These are phyloP conservation scores for Lasioglossum pauxillum DNA, from an alignment of 2,888 invertebrate species.

Conservation along the genomic window DNA sequence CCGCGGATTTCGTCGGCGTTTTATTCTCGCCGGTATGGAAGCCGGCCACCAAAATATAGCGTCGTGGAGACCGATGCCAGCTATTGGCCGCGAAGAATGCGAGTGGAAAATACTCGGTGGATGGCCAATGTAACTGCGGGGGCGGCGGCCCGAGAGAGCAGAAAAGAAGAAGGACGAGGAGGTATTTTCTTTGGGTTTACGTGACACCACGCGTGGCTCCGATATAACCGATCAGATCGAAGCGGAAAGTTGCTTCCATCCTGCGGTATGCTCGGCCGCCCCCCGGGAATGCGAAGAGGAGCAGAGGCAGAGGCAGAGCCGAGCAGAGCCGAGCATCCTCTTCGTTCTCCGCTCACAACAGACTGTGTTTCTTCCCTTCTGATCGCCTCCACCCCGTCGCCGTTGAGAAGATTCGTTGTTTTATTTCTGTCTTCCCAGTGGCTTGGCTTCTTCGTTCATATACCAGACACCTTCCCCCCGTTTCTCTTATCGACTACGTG, in stretches of 20 bases:
- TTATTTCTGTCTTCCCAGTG: slow-evolving; percentile 45
- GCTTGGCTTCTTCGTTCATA: slow-evolving; percentile 52
- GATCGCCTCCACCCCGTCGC: background rate
- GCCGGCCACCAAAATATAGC: slow-evolving; percentile 18
- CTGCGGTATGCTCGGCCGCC: slow-evolving; percentile 76
- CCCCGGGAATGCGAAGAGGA: slow-evolving; percentile 75
- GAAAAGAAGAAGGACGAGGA: slow-evolving; percentile 70
- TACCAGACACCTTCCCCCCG: slow-evolving; percentile 39
- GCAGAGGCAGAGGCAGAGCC: background rate
- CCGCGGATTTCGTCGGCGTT: background rate
- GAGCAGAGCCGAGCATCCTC: background rate
- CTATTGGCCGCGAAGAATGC: slow-evolving; percentile 68
- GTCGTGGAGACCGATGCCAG: slow-evolving; percentile 45
- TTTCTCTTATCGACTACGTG: slow-evolving; percentile 45
- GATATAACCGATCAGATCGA: slow-evolving; percentile 77
- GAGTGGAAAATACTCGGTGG: slow-evolving; percentile 66
- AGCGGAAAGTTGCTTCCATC: slow-evolving; percentile 77
- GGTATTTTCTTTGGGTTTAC: slow-evolving; percentile 80
- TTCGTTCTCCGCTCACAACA: slow-evolving; percentile 66
- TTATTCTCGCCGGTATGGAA: slow-evolving; percentile 18
- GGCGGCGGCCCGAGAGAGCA: slow-evolving; percentile 45
- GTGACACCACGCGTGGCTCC: slow-evolving; percentile 74
- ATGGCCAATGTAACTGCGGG: slow-evolving; percentile 42
- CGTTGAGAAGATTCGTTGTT: slow-evolving; percentile 11
- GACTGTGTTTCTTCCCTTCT: slow-evolving; percentile 35